Evolutionary conservation across 2,797 vertebrate genomes (phyloP).

Genomic region (Champsocephalus esox): DNA sequence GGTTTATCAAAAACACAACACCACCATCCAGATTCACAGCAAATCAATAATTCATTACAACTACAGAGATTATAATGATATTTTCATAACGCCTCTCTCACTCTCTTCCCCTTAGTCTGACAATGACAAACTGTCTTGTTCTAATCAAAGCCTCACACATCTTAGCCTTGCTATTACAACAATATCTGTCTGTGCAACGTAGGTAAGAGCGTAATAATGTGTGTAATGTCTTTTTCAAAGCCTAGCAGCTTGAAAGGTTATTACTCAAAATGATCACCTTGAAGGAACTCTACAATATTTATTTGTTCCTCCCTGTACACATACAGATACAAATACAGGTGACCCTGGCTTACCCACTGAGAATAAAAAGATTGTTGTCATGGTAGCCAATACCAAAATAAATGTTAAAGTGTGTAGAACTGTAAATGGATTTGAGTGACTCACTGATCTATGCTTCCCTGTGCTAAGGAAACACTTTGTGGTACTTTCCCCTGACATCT

Average conservation of each 20-base stretch:
- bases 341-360: neutral
- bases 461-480: neutral
- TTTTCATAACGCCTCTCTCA: conserved; percentile 71
- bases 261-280: neutral
- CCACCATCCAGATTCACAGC: conserved; percentile 63
- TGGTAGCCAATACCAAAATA: neutral
- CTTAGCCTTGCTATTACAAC: conserved; percentile 37
- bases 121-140: conserved; percentile 71
- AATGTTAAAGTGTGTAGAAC: neutral
- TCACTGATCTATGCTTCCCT: neutral
- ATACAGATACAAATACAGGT: neutral
- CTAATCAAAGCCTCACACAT: conserved; percentile 70
- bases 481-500: no score
- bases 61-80: conserved; percentile 78
- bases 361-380: neutral
- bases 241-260: conserved; percentile 17
- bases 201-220: neutral
- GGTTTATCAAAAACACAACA: conserved; percentile 55
- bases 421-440: neutral
- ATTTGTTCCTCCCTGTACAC: neutral
- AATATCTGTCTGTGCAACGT: conserved; percentile 14
- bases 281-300: neutral
- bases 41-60: conserved; percentile 83
- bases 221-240: conserved; percentile 19
- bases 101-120: conserved; percentile 61